Percentiles rank a stretch among this genome's conserved stretches.
Evolutionary conservation across 2,797 vertebrate genomes (phyloP).

Genomic region (Scleropages formosus): DNA sequence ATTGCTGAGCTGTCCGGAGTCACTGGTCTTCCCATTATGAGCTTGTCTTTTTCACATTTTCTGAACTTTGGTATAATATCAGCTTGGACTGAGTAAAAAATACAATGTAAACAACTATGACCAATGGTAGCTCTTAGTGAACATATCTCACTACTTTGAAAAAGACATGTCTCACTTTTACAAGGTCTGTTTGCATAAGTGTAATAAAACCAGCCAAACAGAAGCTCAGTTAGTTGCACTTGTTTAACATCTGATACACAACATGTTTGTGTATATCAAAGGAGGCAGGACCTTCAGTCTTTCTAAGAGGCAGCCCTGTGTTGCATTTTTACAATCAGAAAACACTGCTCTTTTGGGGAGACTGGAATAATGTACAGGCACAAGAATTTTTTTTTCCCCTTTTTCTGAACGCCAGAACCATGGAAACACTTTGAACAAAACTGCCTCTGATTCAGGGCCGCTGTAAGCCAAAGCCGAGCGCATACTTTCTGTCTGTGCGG

Average conservation of each 20-base stretch:
- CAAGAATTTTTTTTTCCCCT: conserved; percentile 36
- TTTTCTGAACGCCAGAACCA: conserved; percentile 54
- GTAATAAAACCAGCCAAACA: not conserved
- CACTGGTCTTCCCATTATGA: too few species aligned
- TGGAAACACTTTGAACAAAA: conserved; percentile 74
- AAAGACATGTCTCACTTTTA: not conserved
- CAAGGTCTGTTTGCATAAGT: not conserved
- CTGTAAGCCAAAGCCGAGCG: conserved; percentile 59
- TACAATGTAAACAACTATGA: not conserved
- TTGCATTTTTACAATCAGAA: conserved; percentile 52
- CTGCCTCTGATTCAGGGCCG: conserved; percentile 67
- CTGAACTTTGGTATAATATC: too few species aligned
- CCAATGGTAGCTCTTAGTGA: not conserved
- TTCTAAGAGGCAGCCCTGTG: conserved; percentile 49
- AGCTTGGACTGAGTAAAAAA: too few species aligned
- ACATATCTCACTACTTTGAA: not conserved
- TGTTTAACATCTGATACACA: not conserved
- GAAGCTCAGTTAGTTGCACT: not conserved
- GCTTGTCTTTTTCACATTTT: too few species aligned
- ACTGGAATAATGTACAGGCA: conserved; percentile 20
- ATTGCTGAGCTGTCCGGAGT: too few species aligned
- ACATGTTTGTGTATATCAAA: conserved; percentile 16
- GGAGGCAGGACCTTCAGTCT: conserved; percentile 38
- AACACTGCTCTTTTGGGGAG: conserved; percentile 55
- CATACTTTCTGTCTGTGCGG: conserved; percentile 74